Conservation (phyloP, 2,113 vertebrate genomes). For the Enhydra lutris region DNA sequence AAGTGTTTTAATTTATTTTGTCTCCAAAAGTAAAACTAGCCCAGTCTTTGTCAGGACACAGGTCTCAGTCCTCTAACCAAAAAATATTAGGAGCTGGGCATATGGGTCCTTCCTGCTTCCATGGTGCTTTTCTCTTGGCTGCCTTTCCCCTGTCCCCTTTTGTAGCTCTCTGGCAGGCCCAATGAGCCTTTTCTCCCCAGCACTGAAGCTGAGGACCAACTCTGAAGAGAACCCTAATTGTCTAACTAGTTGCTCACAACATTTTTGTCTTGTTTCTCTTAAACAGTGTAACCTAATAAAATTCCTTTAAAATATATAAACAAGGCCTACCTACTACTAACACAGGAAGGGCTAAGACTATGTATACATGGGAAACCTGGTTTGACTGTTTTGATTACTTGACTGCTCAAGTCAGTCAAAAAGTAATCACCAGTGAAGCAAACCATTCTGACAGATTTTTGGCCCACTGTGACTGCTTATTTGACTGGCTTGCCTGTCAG, state of each 20-base stretch:
- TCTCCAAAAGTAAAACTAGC: not conserved
- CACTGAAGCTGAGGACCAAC: not conserved
- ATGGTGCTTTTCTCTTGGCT: not conserved
- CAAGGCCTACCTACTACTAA: not conserved
- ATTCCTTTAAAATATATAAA: slow-evolving; percentile 41
- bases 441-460: slow-evolving; percentile 70
- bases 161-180: not conserved
- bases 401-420: slow-evolving; percentile 66
- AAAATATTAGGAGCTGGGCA: not conserved
- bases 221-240: not conserved
- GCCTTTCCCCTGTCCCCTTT: not conserved
- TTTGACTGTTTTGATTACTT: slow-evolving; percentile 68
- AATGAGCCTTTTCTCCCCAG: not conserved
- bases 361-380: slow-evolving; percentile 8
- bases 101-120: not conserved
- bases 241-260: slow-evolving; percentile 5
- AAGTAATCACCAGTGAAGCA: slow-evolving; percentile 54
- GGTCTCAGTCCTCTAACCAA: not conserved
- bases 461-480: slow-evolving; percentile 52
- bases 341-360: not conserved
- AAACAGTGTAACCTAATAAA: slow-evolving; percentile 29
- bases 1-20: slow-evolving; percentile 14
- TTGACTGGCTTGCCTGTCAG: slow-evolving; percentile 68
- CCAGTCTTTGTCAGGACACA: not conserved
- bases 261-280: slow-evolving; percentile 47